Evolutionary conservation across 2,113 vertebrate genomes (phyloP), one percentile per base, ranked within the genome.

Genomic region (Leucopsar rothschildi): DNA sequence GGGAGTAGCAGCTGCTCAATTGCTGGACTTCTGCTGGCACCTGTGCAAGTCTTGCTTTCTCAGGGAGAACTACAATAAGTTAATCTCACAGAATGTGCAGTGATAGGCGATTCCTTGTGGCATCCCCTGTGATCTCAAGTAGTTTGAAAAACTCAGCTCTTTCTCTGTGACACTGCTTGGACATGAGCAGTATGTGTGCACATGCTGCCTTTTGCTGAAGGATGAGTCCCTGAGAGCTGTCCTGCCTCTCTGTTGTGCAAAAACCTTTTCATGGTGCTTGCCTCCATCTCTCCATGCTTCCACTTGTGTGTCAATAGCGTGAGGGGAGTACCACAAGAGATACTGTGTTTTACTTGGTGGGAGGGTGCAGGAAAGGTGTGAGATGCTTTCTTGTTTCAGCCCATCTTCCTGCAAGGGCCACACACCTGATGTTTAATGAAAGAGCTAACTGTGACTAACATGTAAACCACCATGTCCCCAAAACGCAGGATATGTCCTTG

Each of bases 161-260:
- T 72, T 82, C 44, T 56, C 33, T 72, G 56, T 44, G 71, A 24
- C 0, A 0, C n/a, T 88, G 13, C 45, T 25, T 1, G 3, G 79
- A 40, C 0, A 3, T 1, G 17, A 88, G 53, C 60, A 60, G 40
- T 63, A 27, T 0, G 0, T 14, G 15, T 24, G 33, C 7, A 37
- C 0, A 0, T 1, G 5, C 3, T 2, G 4, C 15, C 33, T 84
- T 85, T 66, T 31, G 61, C 61, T 24, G 57, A 61, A 12, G 33
- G 20, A 15, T 8, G 0, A 0, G 12, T 12, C 9, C 33, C 10
- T 0, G 1, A 12, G 61, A 75, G 24, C 66, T 86, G 40, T 39
- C 19, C 18, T 44, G 4, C 71, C 19, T 53, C 10, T 56, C 55
- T 25, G 28, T 12, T 65, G 11, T 15, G 37, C 11, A 61, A 63